A percentile compares a stretch with the other conserved stretches of the same genome.
Evolutionary conservation across 2,888 invertebrate genomes (phyloP).

Genomic region (Eudemis profundana): DNA sequence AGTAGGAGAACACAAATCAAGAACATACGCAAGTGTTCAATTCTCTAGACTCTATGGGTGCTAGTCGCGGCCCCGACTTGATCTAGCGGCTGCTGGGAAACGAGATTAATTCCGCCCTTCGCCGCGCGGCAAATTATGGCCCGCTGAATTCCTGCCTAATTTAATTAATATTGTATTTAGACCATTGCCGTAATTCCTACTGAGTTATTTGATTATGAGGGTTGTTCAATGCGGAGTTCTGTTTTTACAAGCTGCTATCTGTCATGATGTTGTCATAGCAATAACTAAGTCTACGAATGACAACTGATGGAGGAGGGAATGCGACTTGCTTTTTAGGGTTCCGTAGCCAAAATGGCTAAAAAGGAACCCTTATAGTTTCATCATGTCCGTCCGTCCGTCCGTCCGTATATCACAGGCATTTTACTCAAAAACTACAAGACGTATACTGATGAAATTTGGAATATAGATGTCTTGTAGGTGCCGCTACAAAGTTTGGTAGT

Average conservation of each 20-base stretch:
- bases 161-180: slow-evolving; percentile 19
- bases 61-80: background rate
- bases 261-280: background rate
- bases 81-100: background rate
- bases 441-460: no score
- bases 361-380: no score
- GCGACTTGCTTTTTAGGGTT: no score
- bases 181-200: slow-evolving; percentile 1
- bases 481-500: no score
- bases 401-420: no score
- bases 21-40: no score
- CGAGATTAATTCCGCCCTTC: slow-evolving; percentile 14
- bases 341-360: no score
- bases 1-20: no score
- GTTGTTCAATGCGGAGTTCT: background rate
- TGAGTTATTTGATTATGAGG: slow-evolving; percentile 9
- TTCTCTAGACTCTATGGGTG: background rate
- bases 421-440: no score
- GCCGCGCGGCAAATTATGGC: slow-evolving; percentile 13
- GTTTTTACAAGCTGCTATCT: background rate
- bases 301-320: background rate
- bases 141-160: slow-evolving; percentile 18
- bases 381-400: no score
- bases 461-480: no score
- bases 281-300: background rate